Base-by-base conservation (phyloP, 2,888 invertebrate species). In the Dichetophora obliterata region DNA sequence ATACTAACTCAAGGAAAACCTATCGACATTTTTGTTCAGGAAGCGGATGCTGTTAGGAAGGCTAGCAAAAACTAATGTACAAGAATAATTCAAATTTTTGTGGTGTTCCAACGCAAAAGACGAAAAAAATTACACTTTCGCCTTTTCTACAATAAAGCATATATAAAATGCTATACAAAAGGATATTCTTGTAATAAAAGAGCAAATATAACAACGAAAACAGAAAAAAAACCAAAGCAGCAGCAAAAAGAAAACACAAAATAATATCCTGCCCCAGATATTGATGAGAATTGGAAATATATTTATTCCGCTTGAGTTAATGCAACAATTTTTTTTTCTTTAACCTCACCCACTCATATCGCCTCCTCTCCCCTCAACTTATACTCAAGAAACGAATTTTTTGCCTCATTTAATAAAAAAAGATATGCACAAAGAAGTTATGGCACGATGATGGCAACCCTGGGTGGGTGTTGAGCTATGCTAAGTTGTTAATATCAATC, bases 401-500 rank as follows among this genome's bases (percentile, higher is more conserved):
- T 79, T 81, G 80, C 78, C 74, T 80, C 80, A 80, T 79, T 79
- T 79, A 76, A 76, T 80, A 76, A 73, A 79, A 61, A 77, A 48
- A 61, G 14, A 34, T 2, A 66, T 22, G 4, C n/a, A 71, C 34
- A 37, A 59, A 31, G 19, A n/a, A 19, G 31, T 1, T 52, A 70
- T 31, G 52, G 24, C 34, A 34, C n/a, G 31, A 52, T 50, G 34
- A 69, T 69, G 24, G 16, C 24, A 22, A 16, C 27, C 48, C 19
- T 37, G 57, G 71, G 19, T 37, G 79, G 71, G 75, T 76, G 79
- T 78, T 80, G 75, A 81, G 76, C 77, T 78, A 79, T 79, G 80
- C 75, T 81, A 81, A 82, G 80, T 80, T 78, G 78, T 75, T 79
- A 52, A 82, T 82, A 82, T 80, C 82, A 82, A 83, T 82, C 82